phyloP scores from a whole-genome alignment of 2,113 vertebrate genomes.

The Burhinus oedicnemus region DNA sequence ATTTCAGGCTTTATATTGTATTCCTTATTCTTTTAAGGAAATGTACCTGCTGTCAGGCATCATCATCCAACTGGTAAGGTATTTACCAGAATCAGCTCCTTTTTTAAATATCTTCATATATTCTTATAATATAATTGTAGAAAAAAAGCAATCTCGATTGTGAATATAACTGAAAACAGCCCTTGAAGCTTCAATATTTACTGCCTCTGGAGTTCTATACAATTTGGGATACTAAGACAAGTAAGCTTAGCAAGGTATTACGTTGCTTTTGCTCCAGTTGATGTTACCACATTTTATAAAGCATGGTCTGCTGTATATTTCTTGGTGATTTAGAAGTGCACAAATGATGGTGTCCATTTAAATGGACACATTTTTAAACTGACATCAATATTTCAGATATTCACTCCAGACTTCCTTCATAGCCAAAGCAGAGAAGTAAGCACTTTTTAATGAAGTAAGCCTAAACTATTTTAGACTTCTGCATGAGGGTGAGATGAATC shows the following conservation, averaged over 20 bases:
- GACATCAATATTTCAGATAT: neutral
- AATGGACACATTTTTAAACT: too few species aligned
- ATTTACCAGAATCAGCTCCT: neutral
- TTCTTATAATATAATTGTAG: neutral
- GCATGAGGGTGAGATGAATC: neutral
- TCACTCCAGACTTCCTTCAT: neutral
- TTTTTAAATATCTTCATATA: neutral
- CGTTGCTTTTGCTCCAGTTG: neutral
- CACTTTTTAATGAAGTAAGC: neutral
- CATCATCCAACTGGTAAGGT: conserved; percentile 13
- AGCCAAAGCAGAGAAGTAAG: neutral
- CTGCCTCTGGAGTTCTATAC: neutral
- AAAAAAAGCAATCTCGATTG: neutral
- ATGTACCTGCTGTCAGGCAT: neutral
- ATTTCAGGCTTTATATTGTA: neutral
- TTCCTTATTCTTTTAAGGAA: conserved; percentile 29
- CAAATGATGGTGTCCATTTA: accelerated
- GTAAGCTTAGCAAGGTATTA: neutral
- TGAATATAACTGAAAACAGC: neutral
- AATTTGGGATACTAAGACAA: neutral
- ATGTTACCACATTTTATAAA: neutral
- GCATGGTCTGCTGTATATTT: neutral
- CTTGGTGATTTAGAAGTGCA: neutral
- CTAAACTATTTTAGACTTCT: neutral
- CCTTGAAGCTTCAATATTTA: neutral